Base-by-base conservation (phyloP, 1,140 invertebrate species). In the Zaprionus gabonicus region DNA sequence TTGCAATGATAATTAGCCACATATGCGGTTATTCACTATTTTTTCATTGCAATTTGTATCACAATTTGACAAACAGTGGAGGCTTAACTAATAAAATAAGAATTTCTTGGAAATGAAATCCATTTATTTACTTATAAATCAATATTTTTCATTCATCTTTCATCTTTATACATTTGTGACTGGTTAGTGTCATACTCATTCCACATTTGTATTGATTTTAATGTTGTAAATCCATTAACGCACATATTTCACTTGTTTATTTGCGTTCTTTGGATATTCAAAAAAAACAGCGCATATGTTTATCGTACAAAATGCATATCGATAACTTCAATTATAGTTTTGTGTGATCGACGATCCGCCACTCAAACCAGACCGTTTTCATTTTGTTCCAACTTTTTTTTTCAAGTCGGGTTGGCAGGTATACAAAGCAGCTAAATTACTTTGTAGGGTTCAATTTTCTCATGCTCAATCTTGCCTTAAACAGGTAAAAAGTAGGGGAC, bases 401-500 rank as follows among this genome's bases (percentile, higher is more conserved):
- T 7, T 20, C 46, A 25, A 34, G 41, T 3, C 58, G n/a, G 69
- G 66, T 74, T 74, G 71, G 71, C 66, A 74, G 66, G 10, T 59
- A 12, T 27, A 6, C 12, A 12, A 27, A 56, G 10, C 57, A 10
- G 41, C 62, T 76, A 15, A 13, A 51, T 7, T 20, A 58, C 4
- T 60, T 55, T 51, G 44, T 10, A n/a, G 71, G 67, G 57, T 71
- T 73, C 57, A 63, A 55, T 57, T 58, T 78, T 36, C 34, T n/a
- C 44, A 58, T 10, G 31, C 1, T 34, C 20, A 46, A 57, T 65
- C 17, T 10, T 13, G 34, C 34, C 9, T 38, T 4, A 58, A 27
- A 20, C 57, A 66, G 67, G 57, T 63, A 67, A 31, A 25, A 49
- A 56, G 9, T 1, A 12, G 17, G 2, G 49, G 25, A 55, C 25